Evolutionary conservation across 2,797 vertebrate genomes (phyloP), one percentile per base, ranked within the genome.

Genomic region (Gallinago solitaria): DNA sequence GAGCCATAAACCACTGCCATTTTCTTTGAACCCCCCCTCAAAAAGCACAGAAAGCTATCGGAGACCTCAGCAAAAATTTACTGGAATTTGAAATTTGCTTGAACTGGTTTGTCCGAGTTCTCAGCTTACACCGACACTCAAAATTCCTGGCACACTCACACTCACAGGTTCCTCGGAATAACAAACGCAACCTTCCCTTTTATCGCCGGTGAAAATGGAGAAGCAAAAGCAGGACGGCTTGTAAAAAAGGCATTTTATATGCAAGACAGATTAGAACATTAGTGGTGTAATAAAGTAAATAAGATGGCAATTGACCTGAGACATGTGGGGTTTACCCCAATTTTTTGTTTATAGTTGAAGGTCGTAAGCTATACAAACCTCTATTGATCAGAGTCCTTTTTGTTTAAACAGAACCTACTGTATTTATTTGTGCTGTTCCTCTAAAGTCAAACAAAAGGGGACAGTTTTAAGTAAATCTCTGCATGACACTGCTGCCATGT

Each of bases 391-490:
- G 96, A 96, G 96, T 93, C 97, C 93, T 93, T 91, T 98, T 98
- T 98, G 97, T 98, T 98, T 98, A 98, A 98, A 98, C 92, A 97
- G 95, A 97, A 98, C 97, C 98, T 98, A 98, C 98, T 98, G 97
- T 98, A 98, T 98, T 98, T 98, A 98, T 98, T 97, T 98, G 97
- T 95, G 95, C 94, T 96, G 90, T 92, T 97, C 95, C 79, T 94
- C 96, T 95, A 95, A 97, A 98, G 97, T 98, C 98, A 98, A 98
- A 98, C 98, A 97, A 98, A 98, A 98, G 96, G 96, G 97, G 96
- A 97, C 88, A 87, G 91, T 97, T 97, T 81, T 90, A 96, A 98
- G 97, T 96, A 96, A 98, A 97, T 96, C 96, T 93, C 97, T 79
- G 96, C 97, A 81, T 97, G 98, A 98, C 95, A 98, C 87, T 91